These are phyloP conservation scores for Oncorhynchus tshawytscha DNA, from an alignment of 2,113 vertebrate genomes.

Conservation along the genomic window DNA sequence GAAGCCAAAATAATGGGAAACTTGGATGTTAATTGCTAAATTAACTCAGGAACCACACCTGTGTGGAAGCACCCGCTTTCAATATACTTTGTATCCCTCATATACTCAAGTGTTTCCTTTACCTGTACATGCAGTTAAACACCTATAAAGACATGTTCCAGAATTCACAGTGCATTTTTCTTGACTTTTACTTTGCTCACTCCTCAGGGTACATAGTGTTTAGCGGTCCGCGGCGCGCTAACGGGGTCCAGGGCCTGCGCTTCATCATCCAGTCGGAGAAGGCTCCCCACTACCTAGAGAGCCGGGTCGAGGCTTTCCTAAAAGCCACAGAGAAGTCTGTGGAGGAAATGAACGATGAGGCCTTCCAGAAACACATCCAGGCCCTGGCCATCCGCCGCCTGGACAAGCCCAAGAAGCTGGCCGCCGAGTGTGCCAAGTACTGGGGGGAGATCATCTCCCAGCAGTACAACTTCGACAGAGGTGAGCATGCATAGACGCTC, in stretches of 20 bases:
- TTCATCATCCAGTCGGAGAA: constrained; percentile 99
- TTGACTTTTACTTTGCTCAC: background rate
- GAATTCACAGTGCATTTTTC: background rate
- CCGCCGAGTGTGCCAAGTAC: constrained; percentile 96
- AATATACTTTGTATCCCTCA: too few relatives aligned
- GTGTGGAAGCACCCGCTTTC: too few relatives aligned
- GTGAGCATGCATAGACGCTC: constrained; percentile 65
- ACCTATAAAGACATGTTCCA: background rate
- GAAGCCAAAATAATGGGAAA: too few relatives aligned
- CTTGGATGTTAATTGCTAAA: too few relatives aligned
- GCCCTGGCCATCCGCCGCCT: constrained; percentile 94
- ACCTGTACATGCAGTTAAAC: too few relatives aligned
- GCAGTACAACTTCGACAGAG: constrained; percentile 98
- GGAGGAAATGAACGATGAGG: constrained; percentile 93
- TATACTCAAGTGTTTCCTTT: too few relatives aligned
- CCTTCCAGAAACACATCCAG: constrained; percentile 97
- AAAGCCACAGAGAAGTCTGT: constrained; percentile 89
- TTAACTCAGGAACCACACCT: too few relatives aligned
- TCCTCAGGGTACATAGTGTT: constrained; percentile 93
- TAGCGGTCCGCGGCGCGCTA: constrained; percentile 91
- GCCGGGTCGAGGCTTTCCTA: constrained; percentile 94
- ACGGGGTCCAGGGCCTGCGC: constrained; percentile 91
- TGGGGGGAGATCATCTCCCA: constrained; percentile 99
- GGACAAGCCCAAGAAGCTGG: constrained; percentile 98
- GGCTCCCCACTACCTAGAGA: constrained; percentile 95